These are phyloP conservation scores for Sapajus apella DNA, from an alignment of 2,113 vertebrate genomes.

Conservation along the genomic window DNA sequence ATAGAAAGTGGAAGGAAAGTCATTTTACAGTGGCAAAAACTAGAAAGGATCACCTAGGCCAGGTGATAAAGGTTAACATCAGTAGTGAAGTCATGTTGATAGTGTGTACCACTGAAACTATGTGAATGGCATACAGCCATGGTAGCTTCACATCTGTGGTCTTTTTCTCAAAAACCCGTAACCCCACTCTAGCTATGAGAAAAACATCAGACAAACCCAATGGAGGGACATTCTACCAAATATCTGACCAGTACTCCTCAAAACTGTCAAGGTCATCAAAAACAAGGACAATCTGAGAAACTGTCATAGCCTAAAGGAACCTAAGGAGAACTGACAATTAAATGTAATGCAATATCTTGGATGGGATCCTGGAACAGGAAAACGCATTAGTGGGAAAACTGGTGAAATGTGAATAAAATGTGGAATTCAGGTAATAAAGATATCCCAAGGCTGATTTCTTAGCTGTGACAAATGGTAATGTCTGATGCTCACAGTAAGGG, in stretches of 20 bases:
- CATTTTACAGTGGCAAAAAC: background rate
- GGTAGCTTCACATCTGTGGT: too few species aligned
- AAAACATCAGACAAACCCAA: background rate
- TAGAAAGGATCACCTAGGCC: background rate
- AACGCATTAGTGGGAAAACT: background rate
- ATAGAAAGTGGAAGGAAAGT: background rate
- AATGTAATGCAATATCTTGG: background rate
- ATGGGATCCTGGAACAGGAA: background rate
- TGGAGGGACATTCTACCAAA: background rate
- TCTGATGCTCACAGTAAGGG: background rate
- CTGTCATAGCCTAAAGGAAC: background rate
- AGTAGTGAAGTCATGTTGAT: background rate
- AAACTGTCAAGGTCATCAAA: background rate
- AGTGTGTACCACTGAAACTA: background rate
- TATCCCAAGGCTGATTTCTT: background rate
- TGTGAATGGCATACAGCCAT: background rate
- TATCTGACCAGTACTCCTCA: background rate
- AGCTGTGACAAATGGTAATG: background rate
- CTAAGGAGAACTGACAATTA: background rate
- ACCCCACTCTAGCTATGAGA: background rate
- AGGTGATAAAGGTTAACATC: background rate
- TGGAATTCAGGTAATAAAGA: background rate
- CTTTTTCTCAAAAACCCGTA: background rate
- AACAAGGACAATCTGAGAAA: background rate
- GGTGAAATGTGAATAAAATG: background rate